These are phyloP conservation scores for Operophtera brumata DNA, from an alignment of 2,888 invertebrate genomes.

Conservation along the genomic window DNA sequence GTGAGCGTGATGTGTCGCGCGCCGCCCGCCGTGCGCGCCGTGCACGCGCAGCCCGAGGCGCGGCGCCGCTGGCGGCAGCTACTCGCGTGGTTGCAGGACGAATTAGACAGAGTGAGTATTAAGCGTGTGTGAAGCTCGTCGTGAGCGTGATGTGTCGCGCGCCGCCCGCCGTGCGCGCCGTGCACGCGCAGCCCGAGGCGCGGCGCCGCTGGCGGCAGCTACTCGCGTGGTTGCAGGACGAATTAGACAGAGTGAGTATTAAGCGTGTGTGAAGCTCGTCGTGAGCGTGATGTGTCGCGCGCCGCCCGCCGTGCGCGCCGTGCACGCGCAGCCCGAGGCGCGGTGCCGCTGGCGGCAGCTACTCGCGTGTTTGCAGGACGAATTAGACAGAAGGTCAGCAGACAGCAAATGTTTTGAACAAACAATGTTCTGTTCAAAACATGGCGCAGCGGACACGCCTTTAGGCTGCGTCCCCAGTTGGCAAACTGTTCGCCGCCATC, in stretches of 20 bases:
- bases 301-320: slow-evolving; percentile 88
- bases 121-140: slow-evolving; percentile 24
- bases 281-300: slow-evolving; percentile 47
- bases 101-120: slow-evolving; percentile 87
- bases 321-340: slow-evolving; percentile 88
- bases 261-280: slow-evolving; percentile 24
- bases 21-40: slow-evolving; percentile 88
- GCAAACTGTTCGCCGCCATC: no score
- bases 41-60: slow-evolving; percentile 88
- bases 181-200: slow-evolving; percentile 88
- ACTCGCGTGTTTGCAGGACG: slow-evolving; percentile 97
- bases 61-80: slow-evolving; percentile 93
- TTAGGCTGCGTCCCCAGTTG: no score
- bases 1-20: slow-evolving; percentile 94
- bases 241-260: slow-evolving; percentile 87
- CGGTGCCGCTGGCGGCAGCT: slow-evolving; percentile 93
- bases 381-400: slow-evolving; percentile 93
- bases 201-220: slow-evolving; percentile 93
- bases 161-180: slow-evolving; percentile 88
- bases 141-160: slow-evolving; percentile 47
- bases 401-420: no score
- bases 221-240: slow-evolving; percentile 97
- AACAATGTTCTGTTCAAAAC: no score
- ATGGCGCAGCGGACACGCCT: no score
- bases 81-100: slow-evolving; percentile 97